These are phyloP conservation scores for Drosophila novamexicana DNA, from an alignment of 1,140 invertebrate species.

Conservation along the genomic window DNA sequence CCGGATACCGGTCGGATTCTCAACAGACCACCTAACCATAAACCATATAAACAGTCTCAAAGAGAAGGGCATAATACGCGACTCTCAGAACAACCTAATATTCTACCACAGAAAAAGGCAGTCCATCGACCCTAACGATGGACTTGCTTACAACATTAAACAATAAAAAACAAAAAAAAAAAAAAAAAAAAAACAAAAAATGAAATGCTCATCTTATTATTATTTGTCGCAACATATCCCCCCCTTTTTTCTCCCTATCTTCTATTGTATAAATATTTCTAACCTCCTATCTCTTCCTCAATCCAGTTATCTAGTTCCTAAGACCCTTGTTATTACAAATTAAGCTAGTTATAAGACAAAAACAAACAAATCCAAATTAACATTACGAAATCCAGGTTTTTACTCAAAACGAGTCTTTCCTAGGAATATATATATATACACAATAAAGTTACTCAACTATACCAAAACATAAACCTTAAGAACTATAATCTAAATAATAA, in stretches of 20 bases:
- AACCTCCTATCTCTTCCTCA: not conserved
- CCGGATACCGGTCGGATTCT: not conserved
- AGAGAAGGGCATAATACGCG: no score
- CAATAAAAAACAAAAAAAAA: not conserved
- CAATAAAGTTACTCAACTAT: not conserved
- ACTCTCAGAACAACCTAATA: constrained; percentile 4
- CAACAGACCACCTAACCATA: not conserved
- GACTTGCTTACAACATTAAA: not conserved
- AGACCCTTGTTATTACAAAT: no score
- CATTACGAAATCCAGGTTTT: not conserved
- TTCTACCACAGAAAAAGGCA: constrained; percentile 11
- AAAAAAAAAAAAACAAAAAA: not conserved
- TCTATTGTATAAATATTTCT: not conserved
- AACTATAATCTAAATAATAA: no score
- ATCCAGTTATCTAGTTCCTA: not conserved
- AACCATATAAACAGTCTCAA: constrained; percentile 9
- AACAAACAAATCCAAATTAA: not conserved
- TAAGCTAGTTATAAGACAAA: not conserved
- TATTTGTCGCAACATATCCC: not conserved
- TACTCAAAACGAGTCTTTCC: not conserved
- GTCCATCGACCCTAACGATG: not conserved
- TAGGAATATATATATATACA: not conserved
- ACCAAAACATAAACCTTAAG: no score
- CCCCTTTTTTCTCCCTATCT: not conserved
- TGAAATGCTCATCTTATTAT: not conserved